phyloP scores from a whole-genome alignment of 37 sponge, comb jelly and placozoan genomes.

The Chondrosia reniformis region DNA sequence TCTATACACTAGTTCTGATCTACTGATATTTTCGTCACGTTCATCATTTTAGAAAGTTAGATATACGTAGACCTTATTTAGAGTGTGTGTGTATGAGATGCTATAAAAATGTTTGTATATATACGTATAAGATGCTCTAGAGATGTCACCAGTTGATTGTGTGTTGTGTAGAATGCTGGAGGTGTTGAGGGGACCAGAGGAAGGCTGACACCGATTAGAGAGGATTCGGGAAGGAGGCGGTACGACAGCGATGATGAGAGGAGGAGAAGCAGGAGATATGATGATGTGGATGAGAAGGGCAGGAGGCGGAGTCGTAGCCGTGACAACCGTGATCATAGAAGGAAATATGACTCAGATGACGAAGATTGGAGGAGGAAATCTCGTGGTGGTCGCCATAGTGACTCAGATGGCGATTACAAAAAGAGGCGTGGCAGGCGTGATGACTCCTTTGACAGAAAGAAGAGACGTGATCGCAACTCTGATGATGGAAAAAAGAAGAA shows the following conservation, averaged over 20 bases:
- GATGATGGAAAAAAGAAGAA: slow-evolving; percentile 5
- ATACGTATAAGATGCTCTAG: too few relatives aligned
- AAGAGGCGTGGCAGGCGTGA: neutral
- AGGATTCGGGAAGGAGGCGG: neutral
- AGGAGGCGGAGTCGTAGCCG: neutral
- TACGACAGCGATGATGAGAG: slow-evolving; percentile 15
- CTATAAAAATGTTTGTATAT: too few relatives aligned
- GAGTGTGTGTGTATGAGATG: too few relatives aligned
- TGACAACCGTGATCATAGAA: slow-evolving; percentile 1
- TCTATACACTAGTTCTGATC: too few relatives aligned
- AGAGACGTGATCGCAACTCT: neutral
- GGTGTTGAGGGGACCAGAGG: neutral
- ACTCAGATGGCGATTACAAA: neutral
- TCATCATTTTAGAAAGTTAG: too few relatives aligned
- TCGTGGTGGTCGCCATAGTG: neutral
- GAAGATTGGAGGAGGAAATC: neutral
- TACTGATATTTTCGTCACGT: too few relatives aligned
- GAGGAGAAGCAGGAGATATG: slow-evolving; percentile 1
- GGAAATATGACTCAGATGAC: neutral
- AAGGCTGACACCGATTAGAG: too few relatives aligned
- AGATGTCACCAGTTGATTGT: too few relatives aligned
- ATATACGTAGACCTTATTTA: too few relatives aligned
- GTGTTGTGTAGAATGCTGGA: neutral
- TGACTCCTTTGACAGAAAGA: neutral
- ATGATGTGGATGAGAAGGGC: slow-evolving; percentile 30